Conservation (phyloP, 2,113 vertebrate species). For the Phyllopteryx taeniolatus region DNA sequence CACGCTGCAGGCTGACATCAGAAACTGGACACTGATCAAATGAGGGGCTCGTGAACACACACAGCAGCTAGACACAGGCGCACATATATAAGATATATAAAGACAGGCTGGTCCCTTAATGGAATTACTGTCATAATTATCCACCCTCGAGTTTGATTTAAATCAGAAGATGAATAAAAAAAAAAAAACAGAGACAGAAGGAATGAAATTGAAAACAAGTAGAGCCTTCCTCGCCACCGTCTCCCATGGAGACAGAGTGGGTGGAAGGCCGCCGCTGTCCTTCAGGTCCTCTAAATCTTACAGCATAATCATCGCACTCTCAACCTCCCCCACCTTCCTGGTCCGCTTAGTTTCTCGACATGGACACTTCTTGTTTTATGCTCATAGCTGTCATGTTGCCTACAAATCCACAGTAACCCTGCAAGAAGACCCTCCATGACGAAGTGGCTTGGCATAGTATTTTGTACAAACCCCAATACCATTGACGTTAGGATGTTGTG, state of each 20-base stretch:
- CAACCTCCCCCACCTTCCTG: not conserved
- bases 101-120: not conserved
- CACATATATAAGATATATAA: not conserved
- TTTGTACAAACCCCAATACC: too few relatives aligned
- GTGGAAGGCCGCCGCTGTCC: slow-evolving; percentile 50
- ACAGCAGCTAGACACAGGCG: not conserved
- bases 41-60: not conserved
- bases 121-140: slow-evolving; percentile 26
- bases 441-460: not conserved
- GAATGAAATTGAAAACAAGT: slow-evolving; percentile 29
- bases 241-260: slow-evolving; percentile 61
- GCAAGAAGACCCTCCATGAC: not conserved
- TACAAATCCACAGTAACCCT: not conserved
- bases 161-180: slow-evolving; percentile 17
- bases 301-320: slow-evolving; percentile 3
- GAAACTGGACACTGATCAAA: slow-evolving; percentile 17
- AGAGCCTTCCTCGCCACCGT: slow-evolving; percentile 43
- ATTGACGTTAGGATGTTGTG: too few relatives aligned
- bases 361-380: slow-evolving; percentile 4
- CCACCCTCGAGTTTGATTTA: slow-evolving; percentile 12
- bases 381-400: not conserved
- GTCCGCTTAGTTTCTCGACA: not conserved
- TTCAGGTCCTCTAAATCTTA: slow-evolving; percentile 55
- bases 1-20: slow-evolving; percentile 32
- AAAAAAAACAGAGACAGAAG: slow-evolving; percentile 6